Evolutionary conservation across 1,140 invertebrate genomes (phyloP), one percentile per base, ranked within the genome.

Genomic region (Argopecten irradians): DNA sequence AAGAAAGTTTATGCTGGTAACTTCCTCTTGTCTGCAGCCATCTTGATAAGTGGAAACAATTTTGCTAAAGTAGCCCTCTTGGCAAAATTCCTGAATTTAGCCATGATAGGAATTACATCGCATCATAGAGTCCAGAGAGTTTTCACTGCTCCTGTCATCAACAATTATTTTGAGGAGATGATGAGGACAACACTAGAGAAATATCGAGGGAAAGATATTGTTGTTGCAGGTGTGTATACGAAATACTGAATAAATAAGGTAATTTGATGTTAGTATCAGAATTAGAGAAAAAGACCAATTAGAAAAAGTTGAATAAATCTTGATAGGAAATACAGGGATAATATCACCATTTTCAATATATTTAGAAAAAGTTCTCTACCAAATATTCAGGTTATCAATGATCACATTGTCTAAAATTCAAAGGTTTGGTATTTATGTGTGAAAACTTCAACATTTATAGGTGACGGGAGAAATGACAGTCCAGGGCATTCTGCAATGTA

Each of bases 1-100:
- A 87, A 71, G 43, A 84, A 88, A 5, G 46, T 91, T 36, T 89
- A 90, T 32, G 87, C 86, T 88, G 89, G 91, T 35, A 88, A 91
- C 41, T 41, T 91, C 11, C 34, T 90, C 36, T 19, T 89, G 11
- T 82, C 86, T 84, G 41, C 86, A 32, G 39, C 86, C 28, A 88
- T 87, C 35, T 16, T 91, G 0, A 33, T 87, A 19, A 88, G 87
- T 34, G 89, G 87, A 39, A 90, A 89, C 82, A 91, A 91, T 84
- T 91, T 43, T 86, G 36, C 46, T 34, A 91, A 91, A 46, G n/a
- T 91, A 39, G 41, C 33, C 32, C 43, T 90, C 13, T 88, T 89
- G 39, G 55, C 86, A 16, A 55, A 89, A 11, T 82, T 87, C 87
- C 22, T 91, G 43, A 84, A 88, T 16, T n/a, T 90, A 5, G 82